Evolutionary conservation across 2,797 vertebrate genomes (phyloP).

Genomic region (Cynodonichthys magdalenae): DNA sequence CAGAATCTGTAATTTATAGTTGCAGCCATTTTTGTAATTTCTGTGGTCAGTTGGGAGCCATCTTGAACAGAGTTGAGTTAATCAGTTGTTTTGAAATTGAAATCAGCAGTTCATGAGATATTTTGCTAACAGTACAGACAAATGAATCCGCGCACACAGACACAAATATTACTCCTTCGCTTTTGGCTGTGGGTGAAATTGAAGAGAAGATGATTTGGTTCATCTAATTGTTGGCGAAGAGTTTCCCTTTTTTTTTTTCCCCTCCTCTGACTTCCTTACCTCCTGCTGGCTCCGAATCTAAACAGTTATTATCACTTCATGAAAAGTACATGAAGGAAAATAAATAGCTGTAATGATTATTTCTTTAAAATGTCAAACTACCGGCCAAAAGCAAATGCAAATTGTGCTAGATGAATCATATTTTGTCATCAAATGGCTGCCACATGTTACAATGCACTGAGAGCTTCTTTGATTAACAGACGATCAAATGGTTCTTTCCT

Average conservation of each 20-base stretch:
- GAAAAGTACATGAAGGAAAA: conserved; percentile 47
- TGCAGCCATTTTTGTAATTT: no score
- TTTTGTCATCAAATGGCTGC: conserved; percentile 53
- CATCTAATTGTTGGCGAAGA: conserved; percentile 7
- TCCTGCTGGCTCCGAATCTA: conserved; percentile 13
- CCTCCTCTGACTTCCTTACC: conserved; percentile 28
- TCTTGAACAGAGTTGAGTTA: no score
- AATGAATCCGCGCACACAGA: no score
- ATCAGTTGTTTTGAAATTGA: no score
- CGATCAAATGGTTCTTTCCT: conserved; percentile 10
- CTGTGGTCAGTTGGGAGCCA: no score
- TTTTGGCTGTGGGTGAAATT: neutral
- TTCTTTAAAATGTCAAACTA: conserved; percentile 55
- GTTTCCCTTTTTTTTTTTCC: conserved; percentile 14
- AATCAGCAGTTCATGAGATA: no score
- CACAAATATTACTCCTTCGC: no score
- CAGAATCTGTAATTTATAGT: no score
- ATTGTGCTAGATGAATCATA: conserved; percentile 44
- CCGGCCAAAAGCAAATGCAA: neutral
- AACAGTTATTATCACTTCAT: conserved; percentile 45
- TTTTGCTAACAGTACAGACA: no score
- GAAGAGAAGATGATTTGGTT: neutral
- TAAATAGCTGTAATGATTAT: conserved; percentile 46
- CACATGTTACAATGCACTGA: conserved; percentile 47
- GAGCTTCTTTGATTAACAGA: conserved; percentile 35